Percentiles rank a stretch among this genome's conserved stretches.
phyloP scores from a whole-genome alignment of 2,797 vertebrate species.

The Echiichthys vipera region DNA sequence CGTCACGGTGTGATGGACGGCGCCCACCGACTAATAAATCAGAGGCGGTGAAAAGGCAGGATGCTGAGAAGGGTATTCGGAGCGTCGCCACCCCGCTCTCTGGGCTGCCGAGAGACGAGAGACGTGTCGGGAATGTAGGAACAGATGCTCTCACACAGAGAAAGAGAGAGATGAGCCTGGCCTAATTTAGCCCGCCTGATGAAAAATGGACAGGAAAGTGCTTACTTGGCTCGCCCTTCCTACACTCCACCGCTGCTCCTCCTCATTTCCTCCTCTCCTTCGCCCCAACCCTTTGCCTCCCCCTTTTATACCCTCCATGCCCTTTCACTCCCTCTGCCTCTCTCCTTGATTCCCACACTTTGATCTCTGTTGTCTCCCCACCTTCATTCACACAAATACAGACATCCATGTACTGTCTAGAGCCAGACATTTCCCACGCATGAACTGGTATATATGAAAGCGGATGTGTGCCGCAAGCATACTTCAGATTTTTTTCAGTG shows the following conservation, averaged over 20 bases:
- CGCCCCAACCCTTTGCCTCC: conserved; percentile 24
- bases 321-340: conserved; percentile 37
- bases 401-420: not conserved
- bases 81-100: conserved; percentile 51
- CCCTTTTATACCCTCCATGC: conserved; percentile 21
- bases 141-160: conserved; percentile 61
- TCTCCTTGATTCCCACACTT: conserved; percentile 40
- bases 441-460: rapidly evolving
- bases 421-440: not conserved
- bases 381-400: not conserved
- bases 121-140: conserved; percentile 75
- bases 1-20: conserved; percentile 73
- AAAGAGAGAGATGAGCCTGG: conserved; percentile 52
- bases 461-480: not conserved
- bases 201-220: conserved; percentile 84
- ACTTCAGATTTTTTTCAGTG: not conserved
- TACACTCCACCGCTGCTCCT: conserved; percentile 40
- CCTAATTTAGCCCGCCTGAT: conserved; percentile 78
- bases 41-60: conserved; percentile 71
- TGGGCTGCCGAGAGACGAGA: conserved; percentile 46
- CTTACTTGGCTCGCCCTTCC: conserved; percentile 78
- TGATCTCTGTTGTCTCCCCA: conserved; percentile 36
- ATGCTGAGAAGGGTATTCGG: conserved; percentile 76
- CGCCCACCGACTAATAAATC: conserved; percentile 73
- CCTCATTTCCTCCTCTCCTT: conserved; percentile 50